Conservation (phyloP, 2,113 vertebrate genomes). For the Cercocebus atys region DNA sequence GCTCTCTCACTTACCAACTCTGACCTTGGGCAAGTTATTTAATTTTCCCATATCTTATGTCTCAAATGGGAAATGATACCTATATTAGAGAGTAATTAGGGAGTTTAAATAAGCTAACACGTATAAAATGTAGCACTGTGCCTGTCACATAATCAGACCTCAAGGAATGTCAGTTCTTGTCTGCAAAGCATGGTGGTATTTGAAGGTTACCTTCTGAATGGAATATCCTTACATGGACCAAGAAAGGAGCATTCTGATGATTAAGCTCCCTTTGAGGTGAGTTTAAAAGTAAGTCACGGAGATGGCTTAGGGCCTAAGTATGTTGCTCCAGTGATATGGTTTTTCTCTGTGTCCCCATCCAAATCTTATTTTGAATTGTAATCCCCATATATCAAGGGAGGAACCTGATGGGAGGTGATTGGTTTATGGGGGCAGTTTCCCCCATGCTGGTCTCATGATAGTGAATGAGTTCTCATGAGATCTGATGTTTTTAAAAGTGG, state of each 20-base stretch:
- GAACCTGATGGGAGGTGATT: no score
- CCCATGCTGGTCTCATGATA: no score
- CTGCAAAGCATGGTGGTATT: not conserved
- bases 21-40: slow-evolving; percentile 27
- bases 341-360: no score
- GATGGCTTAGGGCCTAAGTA: not conserved
- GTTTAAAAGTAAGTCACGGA: not conserved
- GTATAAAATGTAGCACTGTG: not conserved
- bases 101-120: not conserved
- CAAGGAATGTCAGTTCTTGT: not conserved
- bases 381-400: no score
- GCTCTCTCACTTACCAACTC: not conserved
- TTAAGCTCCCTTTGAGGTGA: not conserved
- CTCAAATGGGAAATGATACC: not conserved
- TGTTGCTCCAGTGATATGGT: not conserved
- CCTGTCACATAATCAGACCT: not conserved
- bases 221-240: not conserved
- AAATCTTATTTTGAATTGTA: no score
- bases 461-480: no score
- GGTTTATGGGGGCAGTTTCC: no score
- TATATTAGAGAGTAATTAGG: not conserved
- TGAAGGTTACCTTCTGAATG: not conserved
- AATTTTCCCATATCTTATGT: not conserved
- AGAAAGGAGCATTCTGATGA: not conserved
- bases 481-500: no score